phyloP scores from a whole-genome alignment of 2,888 invertebrate genomes.

The Coelopa pilipes region DNA sequence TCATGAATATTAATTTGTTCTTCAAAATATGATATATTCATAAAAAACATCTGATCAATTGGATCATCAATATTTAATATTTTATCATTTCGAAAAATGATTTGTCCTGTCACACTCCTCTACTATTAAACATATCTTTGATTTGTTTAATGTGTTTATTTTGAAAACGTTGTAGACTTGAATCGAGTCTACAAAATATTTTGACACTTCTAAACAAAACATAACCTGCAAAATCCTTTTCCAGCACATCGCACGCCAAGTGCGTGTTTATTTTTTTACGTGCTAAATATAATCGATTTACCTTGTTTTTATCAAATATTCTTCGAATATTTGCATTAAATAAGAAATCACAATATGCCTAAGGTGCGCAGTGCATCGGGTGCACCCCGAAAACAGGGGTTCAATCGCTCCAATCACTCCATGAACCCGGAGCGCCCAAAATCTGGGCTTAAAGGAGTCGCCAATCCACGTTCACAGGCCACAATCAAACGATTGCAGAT shows the following conservation, averaged over 20 bases:
- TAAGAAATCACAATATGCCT: constrained; percentile 71
- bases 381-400: constrained; percentile 83
- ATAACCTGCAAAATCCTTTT: constrained; percentile 29
- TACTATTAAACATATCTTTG: too few relatives aligned
- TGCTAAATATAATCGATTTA: not conserved
- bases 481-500: constrained; percentile 97
- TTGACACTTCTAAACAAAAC: constrained; percentile 6
- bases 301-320: not conserved
- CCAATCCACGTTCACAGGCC: constrained; percentile 85
- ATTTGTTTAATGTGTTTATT: too few relatives aligned
- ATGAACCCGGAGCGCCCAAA: constrained; percentile 92
- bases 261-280: constrained; percentile 20
- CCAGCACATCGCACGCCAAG: not conserved
- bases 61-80: too few relatives aligned
- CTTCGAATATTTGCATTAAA: not conserved
- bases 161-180: too few relatives aligned
- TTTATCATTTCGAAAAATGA: too few relatives aligned
- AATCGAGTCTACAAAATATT: too few relatives aligned
- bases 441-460: constrained; percentile 84
- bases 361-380: constrained; percentile 79
- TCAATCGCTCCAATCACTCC: constrained; percentile 88
- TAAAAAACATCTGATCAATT: too few relatives aligned
- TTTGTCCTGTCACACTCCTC: too few relatives aligned
- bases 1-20: too few relatives aligned
- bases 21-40: too few relatives aligned